These are phyloP conservation scores for Lissonota sp. DNA, from an alignment of 2,888 invertebrate species.

Conservation along the genomic window DNA sequence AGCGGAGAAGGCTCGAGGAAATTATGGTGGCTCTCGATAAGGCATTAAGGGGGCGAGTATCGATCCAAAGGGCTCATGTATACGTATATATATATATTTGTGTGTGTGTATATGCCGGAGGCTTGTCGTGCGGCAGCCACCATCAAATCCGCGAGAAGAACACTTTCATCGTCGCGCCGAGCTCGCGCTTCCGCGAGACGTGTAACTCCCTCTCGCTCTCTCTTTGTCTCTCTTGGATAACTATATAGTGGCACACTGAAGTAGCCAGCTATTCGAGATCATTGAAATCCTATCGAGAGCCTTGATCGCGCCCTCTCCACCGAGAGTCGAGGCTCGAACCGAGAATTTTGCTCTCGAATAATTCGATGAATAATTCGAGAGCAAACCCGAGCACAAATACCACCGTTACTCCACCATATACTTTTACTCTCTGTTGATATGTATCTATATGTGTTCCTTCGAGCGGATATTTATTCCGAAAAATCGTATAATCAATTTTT, in stretches of 20 bases:
- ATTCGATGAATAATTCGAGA: slow-evolving; percentile 47
- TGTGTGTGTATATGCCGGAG: slow-evolving; percentile 24
- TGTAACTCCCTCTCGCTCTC: slow-evolving; percentile 1
- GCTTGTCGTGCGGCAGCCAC: slow-evolving; percentile 44
- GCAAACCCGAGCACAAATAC: background rate
- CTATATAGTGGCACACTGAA: slow-evolving; percentile 41
- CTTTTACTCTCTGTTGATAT: slow-evolving; percentile 4
- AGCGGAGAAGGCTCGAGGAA: slow-evolving; percentile 51
- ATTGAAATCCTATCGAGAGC: slow-evolving; percentile 55
- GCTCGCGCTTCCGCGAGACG: slow-evolving; percentile 39
- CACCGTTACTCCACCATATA: slow-evolving; percentile 1
- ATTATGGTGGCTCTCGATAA: slow-evolving; percentile 62
- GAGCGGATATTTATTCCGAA: background rate
- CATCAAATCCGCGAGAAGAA: slow-evolving; percentile 3
- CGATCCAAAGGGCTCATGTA: slow-evolving; percentile 40
- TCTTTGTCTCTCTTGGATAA: slow-evolving; percentile 4
- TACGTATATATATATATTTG: slow-evolving; percentile 7
- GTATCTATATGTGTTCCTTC: background rate
- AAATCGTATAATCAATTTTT: slow-evolving; percentile 8
- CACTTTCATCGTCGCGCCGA: slow-evolving; percentile 36
- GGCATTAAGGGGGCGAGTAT: slow-evolving; percentile 53
- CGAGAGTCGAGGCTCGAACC: slow-evolving; percentile 9
- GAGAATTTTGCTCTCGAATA: slow-evolving; percentile 16
- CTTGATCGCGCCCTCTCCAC: slow-evolving; percentile 36
- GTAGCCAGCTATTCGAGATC: slow-evolving; percentile 47